A percentile compares a stretch with the other conserved stretches of the same genome.
phyloP scores from a whole-genome alignment of 2,888 invertebrate species.

The Andrena marginata region DNA sequence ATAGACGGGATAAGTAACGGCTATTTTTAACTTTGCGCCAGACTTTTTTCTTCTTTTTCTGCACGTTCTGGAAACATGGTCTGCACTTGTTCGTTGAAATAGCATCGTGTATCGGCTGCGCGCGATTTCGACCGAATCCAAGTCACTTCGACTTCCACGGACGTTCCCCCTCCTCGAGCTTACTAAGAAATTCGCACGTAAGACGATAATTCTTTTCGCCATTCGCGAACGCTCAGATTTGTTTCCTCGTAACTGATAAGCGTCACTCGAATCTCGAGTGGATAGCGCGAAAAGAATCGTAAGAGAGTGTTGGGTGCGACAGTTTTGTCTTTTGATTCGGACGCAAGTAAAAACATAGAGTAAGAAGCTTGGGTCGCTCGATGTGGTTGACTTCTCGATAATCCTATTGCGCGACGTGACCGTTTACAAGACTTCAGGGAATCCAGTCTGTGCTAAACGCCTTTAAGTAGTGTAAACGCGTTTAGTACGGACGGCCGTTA shows the following conservation, averaged over 20 bases:
- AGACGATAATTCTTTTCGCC: not conserved
- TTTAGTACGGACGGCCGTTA: not conserved
- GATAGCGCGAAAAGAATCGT: slow-evolving; percentile 14
- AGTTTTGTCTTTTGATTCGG: not conserved
- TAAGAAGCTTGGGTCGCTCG: slow-evolving; percentile 39
- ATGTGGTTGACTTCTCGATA: slow-evolving; percentile 69
- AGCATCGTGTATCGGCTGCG: not conserved
- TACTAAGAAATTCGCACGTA: not conserved
- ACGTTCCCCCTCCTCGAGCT: too few species aligned
- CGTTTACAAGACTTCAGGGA: not conserved
- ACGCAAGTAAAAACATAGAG: slow-evolving; percentile 41
- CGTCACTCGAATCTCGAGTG: not conserved
- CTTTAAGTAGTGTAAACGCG: not conserved
- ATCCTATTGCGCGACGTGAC: slow-evolving; percentile 28
- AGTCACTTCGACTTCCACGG: not conserved
- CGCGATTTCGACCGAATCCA: not conserved
- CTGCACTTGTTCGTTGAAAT: slow-evolving; percentile 19
- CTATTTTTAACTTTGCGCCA: slow-evolving; percentile 60
- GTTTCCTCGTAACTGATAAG: slow-evolving; percentile 14
- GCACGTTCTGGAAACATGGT: slow-evolving; percentile 46
- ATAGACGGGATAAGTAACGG: slow-evolving; percentile 15
- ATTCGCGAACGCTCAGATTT: not conserved
- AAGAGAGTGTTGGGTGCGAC: not conserved
- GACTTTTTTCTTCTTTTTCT: slow-evolving; percentile 45
- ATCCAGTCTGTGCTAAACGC: slow-evolving; percentile 16